phyloP scores from a whole-genome alignment of 1,140 invertebrate genomes.

The Magallana gigas region DNA sequence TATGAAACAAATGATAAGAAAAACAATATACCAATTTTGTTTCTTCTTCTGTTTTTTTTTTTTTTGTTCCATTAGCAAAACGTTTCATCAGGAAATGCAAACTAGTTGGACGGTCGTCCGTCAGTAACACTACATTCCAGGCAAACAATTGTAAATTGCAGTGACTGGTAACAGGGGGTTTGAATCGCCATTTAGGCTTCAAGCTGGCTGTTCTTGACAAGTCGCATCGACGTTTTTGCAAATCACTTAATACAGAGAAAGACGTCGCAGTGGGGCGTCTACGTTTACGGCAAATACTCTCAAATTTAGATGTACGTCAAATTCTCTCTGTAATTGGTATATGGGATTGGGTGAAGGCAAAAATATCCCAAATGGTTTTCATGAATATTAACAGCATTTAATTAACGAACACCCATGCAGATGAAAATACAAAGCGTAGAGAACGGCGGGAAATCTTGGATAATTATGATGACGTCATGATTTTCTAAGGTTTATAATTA shows the following conservation, averaged over 20 bases:
- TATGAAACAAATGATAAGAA: neutral
- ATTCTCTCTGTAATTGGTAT: neutral
- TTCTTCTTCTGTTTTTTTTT: no score
- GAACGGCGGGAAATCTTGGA: neutral
- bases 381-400: slow-evolving; percentile 16
- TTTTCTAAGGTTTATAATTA: slow-evolving; percentile 8
- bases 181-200: slow-evolving; percentile 18
- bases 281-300: neutral
- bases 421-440: neutral
- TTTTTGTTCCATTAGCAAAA: neutral
- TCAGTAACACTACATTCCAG: neutral
- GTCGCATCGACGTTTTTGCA: neutral
- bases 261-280: neutral
- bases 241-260: slow-evolving; percentile 11
- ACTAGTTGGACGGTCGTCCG: neutral
- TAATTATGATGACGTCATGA: slow-evolving; percentile 21
- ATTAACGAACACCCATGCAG: neutral
- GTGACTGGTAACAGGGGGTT: neutral
- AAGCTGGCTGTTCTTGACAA: slow-evolving; percentile 16
- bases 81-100: slow-evolving; percentile 21
- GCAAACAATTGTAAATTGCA: slow-evolving; percentile 24
- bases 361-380: slow-evolving; percentile 4
- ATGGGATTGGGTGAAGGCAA: slow-evolving; percentile 12
- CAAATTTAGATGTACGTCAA: slow-evolving; percentile 20
- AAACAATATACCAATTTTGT: neutral